These are phyloP conservation scores for Botia almorhae DNA, from an alignment of 2,797 vertebrate species.

Conservation along the genomic window DNA sequence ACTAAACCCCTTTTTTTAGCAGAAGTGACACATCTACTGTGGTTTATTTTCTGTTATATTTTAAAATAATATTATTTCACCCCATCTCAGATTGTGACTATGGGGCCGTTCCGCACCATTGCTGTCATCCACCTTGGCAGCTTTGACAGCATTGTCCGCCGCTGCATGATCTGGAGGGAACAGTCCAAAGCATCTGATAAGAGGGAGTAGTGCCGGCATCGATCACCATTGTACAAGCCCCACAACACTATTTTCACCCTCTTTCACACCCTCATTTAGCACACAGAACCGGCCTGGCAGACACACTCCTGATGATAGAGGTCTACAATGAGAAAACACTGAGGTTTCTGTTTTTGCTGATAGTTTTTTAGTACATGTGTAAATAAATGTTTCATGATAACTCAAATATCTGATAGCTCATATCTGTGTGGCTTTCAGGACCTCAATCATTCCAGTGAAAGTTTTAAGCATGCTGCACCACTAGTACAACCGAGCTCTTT, in stretches of 20 bases:
- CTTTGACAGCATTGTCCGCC: conserved; percentile 96
- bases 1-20: too few species aligned
- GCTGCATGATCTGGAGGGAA: conserved; percentile 95
- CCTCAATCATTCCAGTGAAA: conserved; percentile 8
- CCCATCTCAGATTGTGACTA: conserved; percentile 88
- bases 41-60: too few species aligned
- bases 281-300: not conserved
- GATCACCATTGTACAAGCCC: not conserved
- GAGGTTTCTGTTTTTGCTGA: not conserved
- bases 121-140: conserved; percentile 95
- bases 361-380: too few species aligned
- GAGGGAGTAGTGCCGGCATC: conserved; percentile 77
- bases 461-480: conserved; percentile 16
- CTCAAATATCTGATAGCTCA: too few species aligned
- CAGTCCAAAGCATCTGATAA: conserved; percentile 86
- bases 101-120: conserved; percentile 94
- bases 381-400: not conserved
- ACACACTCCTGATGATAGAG: not conserved
- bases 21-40: too few species aligned
- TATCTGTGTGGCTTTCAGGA: not conserved
- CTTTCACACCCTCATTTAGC: conserved; percentile 12
- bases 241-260: not conserved
- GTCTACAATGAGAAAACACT: not conserved
- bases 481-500: conserved; percentile 18
- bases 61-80: not conserved